Base-by-base conservation (phyloP, 2,888 invertebrate genomes). In the Teleiodes luculella region DNA sequence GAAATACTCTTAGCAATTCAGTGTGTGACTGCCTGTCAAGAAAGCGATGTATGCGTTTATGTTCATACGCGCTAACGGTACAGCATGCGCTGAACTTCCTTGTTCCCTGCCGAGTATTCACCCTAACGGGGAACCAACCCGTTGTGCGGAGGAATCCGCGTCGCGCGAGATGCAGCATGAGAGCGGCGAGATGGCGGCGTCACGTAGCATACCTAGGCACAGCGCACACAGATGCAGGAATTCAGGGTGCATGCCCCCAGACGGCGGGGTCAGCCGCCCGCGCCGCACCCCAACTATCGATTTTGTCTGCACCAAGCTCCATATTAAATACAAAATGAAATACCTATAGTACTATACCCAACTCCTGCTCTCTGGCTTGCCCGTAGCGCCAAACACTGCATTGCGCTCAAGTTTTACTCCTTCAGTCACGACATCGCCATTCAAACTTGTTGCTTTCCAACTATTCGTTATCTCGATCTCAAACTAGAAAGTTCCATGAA, bases 241-340 rank as follows among this genome's bases (percentile, higher is more conserved):
- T 70, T 63, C 65, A 64, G 66, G 77, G 80, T 78, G 74, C 75
- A 74, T 74, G 71, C 70, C 74, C 70, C 59, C 61, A 66, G 64
- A 65, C 65, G 62, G 64, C 65, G 62, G 66, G 68, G 39, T 74
- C 74, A 75, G 66, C 67, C 73, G 68, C 68, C 60, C 57, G 57
- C 60, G 59, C 60, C 65, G 24, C 43, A 13, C 24, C 43, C 72
- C 71, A 68, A 66, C 63, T 86, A 88, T 88, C 74, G 87, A 87
- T 88, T 85, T 70, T 76, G 87, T 87, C 87, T 87, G 82, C 87
- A 86, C 81, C 76, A 66, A 65, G 65, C 73, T 76, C 71, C 72
- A 68, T 70, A 78, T 77, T 78, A 77, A 78, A 78, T 80, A 78
- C 76, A 74, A 76, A 77, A 71, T 73, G 74, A 73, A 75, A 73